A percentile compares a stretch with the other conserved stretches of the same genome.
Evolutionary conservation across 1,140 invertebrate species (phyloP).

Genomic region (Philopotamus ludificatus): DNA sequence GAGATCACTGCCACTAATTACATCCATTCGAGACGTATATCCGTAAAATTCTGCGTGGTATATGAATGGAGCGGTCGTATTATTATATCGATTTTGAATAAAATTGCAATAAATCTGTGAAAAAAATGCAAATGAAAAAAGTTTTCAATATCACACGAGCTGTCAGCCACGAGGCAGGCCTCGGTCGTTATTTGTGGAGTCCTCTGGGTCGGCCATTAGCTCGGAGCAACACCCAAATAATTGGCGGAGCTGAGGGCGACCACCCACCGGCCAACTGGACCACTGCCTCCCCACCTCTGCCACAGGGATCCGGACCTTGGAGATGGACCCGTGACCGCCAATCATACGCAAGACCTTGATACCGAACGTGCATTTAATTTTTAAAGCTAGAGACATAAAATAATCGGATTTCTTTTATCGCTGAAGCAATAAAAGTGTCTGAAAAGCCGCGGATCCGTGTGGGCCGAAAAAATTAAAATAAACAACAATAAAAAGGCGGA

Average conservation of each 20-base stretch:
- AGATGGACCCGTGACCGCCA: neutral
- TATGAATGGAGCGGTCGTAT: too few relatives aligned
- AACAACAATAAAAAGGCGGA: constrained; percentile 11
- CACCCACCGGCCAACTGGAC: constrained; percentile 26
- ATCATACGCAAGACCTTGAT: neutral
- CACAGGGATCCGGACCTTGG: neutral
- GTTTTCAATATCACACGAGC: neutral
- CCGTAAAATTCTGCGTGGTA: too few relatives aligned
- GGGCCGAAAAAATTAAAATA: neutral
- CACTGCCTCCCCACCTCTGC: constrained; percentile 7
- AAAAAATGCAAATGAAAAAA: neutral
- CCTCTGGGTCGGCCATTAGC: constrained; percentile 29
- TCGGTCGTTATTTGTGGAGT: constrained; percentile 31
- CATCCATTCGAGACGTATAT: too few relatives aligned
- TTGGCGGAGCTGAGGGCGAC: constrained; percentile 29
- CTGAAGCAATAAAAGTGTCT: too few relatives aligned
- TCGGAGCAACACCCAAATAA: constrained; percentile 38
- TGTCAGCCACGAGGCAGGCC: neutral
- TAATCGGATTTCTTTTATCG: too few relatives aligned
- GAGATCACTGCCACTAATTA: too few relatives aligned
- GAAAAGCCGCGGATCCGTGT: too few relatives aligned
- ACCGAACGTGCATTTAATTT: neutral
- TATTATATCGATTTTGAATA: too few relatives aligned
- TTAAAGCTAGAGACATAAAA: neutral
- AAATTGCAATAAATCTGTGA: too few relatives aligned